Base-by-base conservation (phyloP, 2,888 invertebrate genomes). In the Philhelius pedissequus region DNA sequence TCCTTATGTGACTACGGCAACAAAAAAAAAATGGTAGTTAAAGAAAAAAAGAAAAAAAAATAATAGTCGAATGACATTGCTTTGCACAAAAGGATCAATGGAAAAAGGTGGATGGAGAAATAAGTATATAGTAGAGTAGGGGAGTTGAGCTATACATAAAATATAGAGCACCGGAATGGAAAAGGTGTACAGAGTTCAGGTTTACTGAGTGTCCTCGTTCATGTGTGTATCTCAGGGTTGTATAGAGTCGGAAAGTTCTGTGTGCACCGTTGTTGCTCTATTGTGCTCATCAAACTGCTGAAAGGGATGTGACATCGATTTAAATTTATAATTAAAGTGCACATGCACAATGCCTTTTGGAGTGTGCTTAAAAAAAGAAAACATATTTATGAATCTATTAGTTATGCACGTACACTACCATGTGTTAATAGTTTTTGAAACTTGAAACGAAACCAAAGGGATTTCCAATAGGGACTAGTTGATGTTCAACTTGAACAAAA, bases 161-260 rank as follows among this genome's bases (percentile, higher is more conserved):
- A 76, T 71, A 38, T 71, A 20, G 76, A 76, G n/a, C 81, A 81
- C 15, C 45, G 52, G 68, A 66, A 71, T 77, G 58, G 66, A 18
- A 38, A 54, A n/a, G 13, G 52, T 52, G 35, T 40, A 30, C 25
- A 62, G 71, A 77, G 77, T 77, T 77, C 81, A 77, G 68, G 82
- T 77, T 77, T 73, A 68, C 73, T 71, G 38, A 71, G 54, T 71
- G 77, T 68, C 60, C 52, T 45, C 60, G 73, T 77, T 77, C 73
- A 77, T 82, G 82, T 77, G 68, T 68, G 73, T 77, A 82, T 77
- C 69, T 82, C 82, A 82, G 77, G 82, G 82, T 69, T 68, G 38
- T 62, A 68, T 52, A 38, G 45, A 32, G 58, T 9, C 35, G 32
- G 27, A 25, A 7, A 15, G 60, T 6, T 18, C 58, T 58, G 35